phyloP scores from a whole-genome alignment of 2,797 vertebrate genomes.

The Enteromius treurensis region DNA sequence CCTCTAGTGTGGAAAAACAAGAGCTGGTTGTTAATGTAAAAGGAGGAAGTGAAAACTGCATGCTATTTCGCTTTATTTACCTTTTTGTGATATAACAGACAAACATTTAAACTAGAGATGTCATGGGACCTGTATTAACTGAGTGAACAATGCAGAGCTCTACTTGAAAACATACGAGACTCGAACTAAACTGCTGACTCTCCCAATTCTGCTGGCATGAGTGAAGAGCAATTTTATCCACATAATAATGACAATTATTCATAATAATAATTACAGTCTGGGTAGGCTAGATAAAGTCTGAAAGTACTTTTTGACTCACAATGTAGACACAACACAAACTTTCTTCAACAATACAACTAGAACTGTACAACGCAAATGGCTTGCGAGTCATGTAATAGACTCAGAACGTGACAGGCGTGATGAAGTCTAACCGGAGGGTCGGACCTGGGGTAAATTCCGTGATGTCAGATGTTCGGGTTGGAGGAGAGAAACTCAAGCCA shows the following conservation, averaged over 20 bases:
- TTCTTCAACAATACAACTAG: not conserved
- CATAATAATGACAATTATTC: not conserved
- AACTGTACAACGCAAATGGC: slow-evolving; percentile 7
- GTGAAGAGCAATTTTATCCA: not conserved
- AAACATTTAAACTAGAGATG: not conserved
- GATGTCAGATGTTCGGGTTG: slow-evolving; percentile 58
- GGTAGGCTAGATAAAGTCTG: not conserved
- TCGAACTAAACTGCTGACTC: not conserved
- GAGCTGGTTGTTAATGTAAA: not conserved
- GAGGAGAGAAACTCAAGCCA: slow-evolving; percentile 66
- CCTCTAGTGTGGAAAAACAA: slow-evolving; percentile 36
- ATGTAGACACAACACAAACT: not conserved
- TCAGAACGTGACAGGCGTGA: not conserved
- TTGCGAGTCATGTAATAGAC: not conserved
- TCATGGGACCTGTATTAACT: not conserved
- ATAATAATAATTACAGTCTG: not conserved
- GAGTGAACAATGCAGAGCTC: not conserved
- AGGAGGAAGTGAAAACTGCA: not conserved
- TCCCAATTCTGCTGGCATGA: not conserved
- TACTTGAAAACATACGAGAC: not conserved
- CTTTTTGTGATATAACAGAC: not conserved
- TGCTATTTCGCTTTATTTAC: not conserved
- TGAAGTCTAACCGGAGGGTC: not conserved
- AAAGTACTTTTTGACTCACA: not conserved
- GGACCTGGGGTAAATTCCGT: not conserved